These are phyloP conservation scores for Nasonia giraulti DNA, from an alignment of 1,140 invertebrate genomes.

Conservation along the genomic window DNA sequence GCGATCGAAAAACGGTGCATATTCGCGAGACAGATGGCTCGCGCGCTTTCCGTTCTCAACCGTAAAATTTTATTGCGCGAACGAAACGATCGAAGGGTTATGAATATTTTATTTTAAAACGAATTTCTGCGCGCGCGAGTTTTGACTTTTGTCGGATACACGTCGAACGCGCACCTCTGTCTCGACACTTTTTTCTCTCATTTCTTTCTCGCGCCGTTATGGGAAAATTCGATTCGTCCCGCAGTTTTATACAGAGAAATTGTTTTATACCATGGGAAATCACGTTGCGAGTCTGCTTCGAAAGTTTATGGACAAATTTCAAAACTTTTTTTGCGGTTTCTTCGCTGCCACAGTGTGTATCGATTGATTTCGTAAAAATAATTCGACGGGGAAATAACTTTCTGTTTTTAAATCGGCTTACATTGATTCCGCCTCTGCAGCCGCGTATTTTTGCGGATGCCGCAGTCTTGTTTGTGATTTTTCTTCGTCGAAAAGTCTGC, in stretches of 20 bases:
- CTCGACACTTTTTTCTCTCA: background rate
- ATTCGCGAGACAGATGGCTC: slow-evolving; percentile 8
- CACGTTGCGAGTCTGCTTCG: background rate
- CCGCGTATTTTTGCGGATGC: too few species aligned
- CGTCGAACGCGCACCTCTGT: background rate
- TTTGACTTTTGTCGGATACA: slow-evolving; percentile 25
- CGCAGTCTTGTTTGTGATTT: too few species aligned
- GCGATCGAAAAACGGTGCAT: slow-evolving; percentile 9
- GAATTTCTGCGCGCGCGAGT: slow-evolving; percentile 11
- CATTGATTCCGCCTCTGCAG: too few species aligned
- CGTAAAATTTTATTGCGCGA: slow-evolving; percentile 41
- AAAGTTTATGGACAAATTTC: slow-evolving; percentile 8
- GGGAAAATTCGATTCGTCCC: too few species aligned
- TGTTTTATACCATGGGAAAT: background rate
- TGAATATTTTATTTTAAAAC: slow-evolving; percentile 47
- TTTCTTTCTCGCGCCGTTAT: background rate
- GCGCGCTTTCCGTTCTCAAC: slow-evolving; percentile 40
- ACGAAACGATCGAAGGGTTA: slow-evolving; percentile 20
- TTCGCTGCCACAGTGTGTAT: too few species aligned
- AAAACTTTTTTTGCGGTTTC: background rate
- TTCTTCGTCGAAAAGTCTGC: too few species aligned
- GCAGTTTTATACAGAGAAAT: background rate
- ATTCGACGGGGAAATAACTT: too few species aligned
- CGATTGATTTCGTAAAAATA: background rate
- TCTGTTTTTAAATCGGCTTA: too few species aligned